Conservation (phyloP, 2,888 invertebrate species). For the Phaonia tiefii region DNA sequence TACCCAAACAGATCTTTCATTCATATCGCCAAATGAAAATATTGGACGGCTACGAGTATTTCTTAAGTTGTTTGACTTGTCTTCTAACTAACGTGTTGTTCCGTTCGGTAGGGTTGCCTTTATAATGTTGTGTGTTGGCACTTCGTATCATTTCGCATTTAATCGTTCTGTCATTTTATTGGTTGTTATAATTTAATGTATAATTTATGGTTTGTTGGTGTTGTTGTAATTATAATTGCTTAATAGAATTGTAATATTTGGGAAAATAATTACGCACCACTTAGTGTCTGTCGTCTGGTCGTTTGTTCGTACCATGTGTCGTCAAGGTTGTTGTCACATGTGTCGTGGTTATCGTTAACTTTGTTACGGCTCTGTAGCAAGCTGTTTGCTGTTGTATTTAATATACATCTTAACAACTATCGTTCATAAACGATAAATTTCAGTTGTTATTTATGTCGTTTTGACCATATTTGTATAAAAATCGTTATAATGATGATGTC, state of each 20-base stretch:
- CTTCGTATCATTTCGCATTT: neutral
- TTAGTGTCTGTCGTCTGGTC: conserved; percentile 45
- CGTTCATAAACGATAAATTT: conserved; percentile 58
- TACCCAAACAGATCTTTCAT: neutral
- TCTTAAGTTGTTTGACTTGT: no score
- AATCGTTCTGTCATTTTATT: conserved; percentile 18
- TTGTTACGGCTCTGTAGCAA: neutral
- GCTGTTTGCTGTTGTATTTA: conserved; percentile 30
- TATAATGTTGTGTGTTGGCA: conserved; percentile 5
- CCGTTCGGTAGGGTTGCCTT: neutral
- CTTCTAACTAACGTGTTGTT: neutral
- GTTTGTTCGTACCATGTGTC: conserved; percentile 46
- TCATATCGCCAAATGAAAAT: neutral
- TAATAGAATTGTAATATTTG: conserved; percentile 60
- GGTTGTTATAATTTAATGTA: conserved; percentile 12
- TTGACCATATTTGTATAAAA: conserved; percentile 50
- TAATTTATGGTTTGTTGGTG: conserved; percentile 1
- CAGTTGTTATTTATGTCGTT: conserved; percentile 45
- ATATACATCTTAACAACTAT: conserved; percentile 61
- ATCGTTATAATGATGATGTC: conserved; percentile 35
- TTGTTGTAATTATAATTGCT: conserved; percentile 7
- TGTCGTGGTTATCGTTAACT: conserved; percentile 5
- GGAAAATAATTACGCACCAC: conserved; percentile 61
- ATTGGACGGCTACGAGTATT: no score
- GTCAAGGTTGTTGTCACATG: conserved; percentile 43